Conservation (phyloP, 2,113 vertebrate genomes). For the Silurus asotus region DNA sequence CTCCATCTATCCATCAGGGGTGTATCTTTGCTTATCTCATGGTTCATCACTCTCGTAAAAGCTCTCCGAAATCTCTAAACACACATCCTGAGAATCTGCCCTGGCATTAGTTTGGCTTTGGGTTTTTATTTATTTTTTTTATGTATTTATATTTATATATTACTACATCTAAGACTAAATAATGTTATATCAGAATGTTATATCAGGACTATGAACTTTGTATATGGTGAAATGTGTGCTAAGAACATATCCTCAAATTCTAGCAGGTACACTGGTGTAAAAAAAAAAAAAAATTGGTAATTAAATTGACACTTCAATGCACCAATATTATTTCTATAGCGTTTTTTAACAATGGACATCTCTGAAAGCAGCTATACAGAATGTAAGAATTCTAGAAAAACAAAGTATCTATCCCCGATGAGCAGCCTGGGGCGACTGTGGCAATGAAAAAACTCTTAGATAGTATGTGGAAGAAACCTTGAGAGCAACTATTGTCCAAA, state of each 20-base stretch:
- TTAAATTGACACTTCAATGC: neutral
- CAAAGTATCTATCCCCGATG: no score
- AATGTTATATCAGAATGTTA: no score
- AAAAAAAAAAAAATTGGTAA: neutral
- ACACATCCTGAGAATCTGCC: slow-evolving; percentile 58
- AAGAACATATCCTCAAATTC: neutral
- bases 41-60: slow-evolving; percentile 62
- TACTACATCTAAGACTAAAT: no score
- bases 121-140: neutral
- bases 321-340: no score
- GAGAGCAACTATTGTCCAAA: no score
- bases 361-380: no score
- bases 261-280: neutral
- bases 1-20: slow-evolving; percentile 39
- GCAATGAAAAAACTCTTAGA: no score
- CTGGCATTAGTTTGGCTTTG: slow-evolving; percentile 21
- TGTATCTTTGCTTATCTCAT: slow-evolving; percentile 56
- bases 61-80: slow-evolving; percentile 52
- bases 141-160: neutral
- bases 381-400: no score
- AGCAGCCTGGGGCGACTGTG: no score
- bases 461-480: no score
- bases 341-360: no score
- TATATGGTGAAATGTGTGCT: neutral
- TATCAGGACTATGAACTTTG: neutral